A percentile compares a stretch with the other conserved stretches of the same genome.
These are phyloP conservation scores for Thamnaconus septentrionalis DNA, from an alignment of 2,113 vertebrate genomes.

Conservation along the genomic window DNA sequence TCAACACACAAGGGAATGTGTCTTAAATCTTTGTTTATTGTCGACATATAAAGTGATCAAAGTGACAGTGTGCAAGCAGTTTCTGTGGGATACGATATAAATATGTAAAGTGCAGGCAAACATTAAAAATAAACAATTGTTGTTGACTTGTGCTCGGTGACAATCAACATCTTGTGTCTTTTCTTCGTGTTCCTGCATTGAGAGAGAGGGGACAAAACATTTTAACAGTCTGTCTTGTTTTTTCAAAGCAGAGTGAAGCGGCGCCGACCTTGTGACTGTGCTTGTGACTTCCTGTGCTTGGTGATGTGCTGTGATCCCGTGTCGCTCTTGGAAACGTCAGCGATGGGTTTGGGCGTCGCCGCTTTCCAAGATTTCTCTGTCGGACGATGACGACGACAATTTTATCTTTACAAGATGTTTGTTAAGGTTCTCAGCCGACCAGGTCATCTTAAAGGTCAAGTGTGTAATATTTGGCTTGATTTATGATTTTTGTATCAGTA, in stretches of 20 bases:
- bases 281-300: conserved; percentile 56
- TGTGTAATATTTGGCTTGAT: no score
- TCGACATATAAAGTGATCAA: no score
- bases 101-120: no score
- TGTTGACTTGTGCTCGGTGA: conserved; percentile 58
- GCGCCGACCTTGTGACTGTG: conserved; percentile 57
- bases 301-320: conserved; percentile 50
- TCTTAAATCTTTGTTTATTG: no score
- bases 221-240: neutral
- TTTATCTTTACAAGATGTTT: no score
- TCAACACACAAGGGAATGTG: no score
- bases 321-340: conserved; percentile 36
- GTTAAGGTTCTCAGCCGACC: no score
- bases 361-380: conserved; percentile 58
- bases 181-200: conserved; percentile 61
- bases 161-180: conserved; percentile 72
- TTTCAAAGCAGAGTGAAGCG: neutral
- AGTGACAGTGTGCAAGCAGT: no score
- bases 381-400: neutral
- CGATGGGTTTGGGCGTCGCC: conserved; percentile 10
- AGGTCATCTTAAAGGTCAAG: no score
- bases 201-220: neutral
- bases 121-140: no score
- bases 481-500: no score
- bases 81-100: no score